Conservation (phyloP, 2,888 invertebrate species). For the Galeruca laticollis region DNA sequence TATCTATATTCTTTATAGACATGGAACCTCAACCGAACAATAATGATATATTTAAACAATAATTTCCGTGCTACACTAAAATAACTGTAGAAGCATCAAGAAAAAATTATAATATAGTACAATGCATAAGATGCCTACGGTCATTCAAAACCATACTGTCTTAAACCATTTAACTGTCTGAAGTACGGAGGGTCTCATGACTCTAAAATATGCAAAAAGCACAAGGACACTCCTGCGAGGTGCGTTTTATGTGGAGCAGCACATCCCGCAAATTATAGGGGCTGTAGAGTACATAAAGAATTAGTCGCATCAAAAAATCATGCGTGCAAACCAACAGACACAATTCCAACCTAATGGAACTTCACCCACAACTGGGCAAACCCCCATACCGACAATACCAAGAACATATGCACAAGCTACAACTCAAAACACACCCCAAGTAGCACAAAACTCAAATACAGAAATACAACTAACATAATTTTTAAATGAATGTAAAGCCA, state of each 20-base stretch:
- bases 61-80: background rate
- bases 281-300: slow-evolving; percentile 39
- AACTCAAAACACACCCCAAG: background rate
- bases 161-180: slow-evolving; percentile 33
- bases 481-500: slow-evolving; percentile 17
- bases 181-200: too few relatives aligned
- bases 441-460: background rate
- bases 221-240: too few relatives aligned
- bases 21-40: slow-evolving; percentile 15
- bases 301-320: slow-evolving; percentile 12
- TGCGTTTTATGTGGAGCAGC: too few relatives aligned
- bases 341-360: background rate
- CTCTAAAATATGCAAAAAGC: too few relatives aligned
- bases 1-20: slow-evolving; percentile 21
- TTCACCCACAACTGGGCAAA: background rate
- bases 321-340: background rate
- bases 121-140: slow-evolving; percentile 40
- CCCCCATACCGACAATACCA: too few relatives aligned
- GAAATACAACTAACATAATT: slow-evolving; percentile 10
- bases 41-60: slow-evolving; percentile 13
- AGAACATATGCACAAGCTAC: background rate
- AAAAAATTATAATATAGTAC: slow-evolving; percentile 20
- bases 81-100: too few relatives aligned
- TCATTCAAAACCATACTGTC: slow-evolving; percentile 38
- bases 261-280: slow-evolving; percentile 47